Base-by-base conservation (phyloP, 2,797 vertebrate species). In the Sebastes alutus region DNA sequence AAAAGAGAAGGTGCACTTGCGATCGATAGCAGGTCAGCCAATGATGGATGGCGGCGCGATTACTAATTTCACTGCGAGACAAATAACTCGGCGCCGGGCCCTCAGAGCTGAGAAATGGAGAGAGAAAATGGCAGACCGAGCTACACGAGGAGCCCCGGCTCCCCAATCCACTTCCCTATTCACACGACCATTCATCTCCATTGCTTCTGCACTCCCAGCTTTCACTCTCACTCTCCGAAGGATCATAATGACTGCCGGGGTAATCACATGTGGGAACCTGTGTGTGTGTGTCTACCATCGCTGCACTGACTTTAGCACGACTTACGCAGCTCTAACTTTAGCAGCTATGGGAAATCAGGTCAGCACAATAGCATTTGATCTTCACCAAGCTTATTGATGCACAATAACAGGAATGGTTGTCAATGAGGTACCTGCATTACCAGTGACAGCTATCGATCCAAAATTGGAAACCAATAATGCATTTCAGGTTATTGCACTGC, bases 51-150 rank as follows among this genome's bases (percentile, higher is more conserved):
- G 94, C 66, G 63, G 89, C 54, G 76, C 88, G 88, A 94, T 95
- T 95, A 93, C 94, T 95, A 96, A 96, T 96, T 96, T 95, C 93
- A 93, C 90, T 69, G 82, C 60, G 79, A 95, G 95, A 95, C 92
- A 95, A 94, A 96, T 96, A 93, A 95, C 92, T 91, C 77, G 25
- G 81, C 23, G 63, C 82, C 72, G 25, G 70, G 84, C 81, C 88
- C 87, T 91, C 81, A 59, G 84, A 77, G 83, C 82, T 80, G 77
- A 87, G 84, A 77, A 87, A 90, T 82, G 77, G 80, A 81, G 83
- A 79, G 85, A 69, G 87, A 90, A 90, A 90, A 89, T 85, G 85
- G 83, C 90, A 85, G 83, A 83, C 79, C 56, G 13, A 74, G 87
- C 82, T 85, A 66, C 86, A 68, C 55, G 27, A 75, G 74, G 77